Evolutionary conservation across 2,797 vertebrate species (phyloP).

Genomic region (Arnoldichthys spilopterus): DNA sequence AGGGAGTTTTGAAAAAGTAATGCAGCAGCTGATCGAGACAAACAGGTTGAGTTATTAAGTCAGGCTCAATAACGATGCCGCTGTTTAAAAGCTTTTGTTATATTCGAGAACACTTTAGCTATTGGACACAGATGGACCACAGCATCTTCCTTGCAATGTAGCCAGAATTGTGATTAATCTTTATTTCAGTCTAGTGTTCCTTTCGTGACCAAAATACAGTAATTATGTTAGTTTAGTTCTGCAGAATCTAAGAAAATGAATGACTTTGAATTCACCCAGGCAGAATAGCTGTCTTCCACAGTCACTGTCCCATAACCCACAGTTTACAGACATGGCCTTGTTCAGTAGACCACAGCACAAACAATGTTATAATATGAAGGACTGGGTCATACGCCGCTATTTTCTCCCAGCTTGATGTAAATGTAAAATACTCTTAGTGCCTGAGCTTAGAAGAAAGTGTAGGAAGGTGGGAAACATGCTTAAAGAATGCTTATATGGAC

Average conservation of each 20-base stretch:
- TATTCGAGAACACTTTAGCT: conserved; percentile 18
- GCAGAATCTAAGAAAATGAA: conserved; percentile 72
- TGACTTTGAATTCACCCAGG: conserved; percentile 65
- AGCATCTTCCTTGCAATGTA: conserved; percentile 34
- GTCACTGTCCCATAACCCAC: conserved; percentile 76
- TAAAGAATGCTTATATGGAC: conserved; percentile 9
- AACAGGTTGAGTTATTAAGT: conserved; percentile 7
- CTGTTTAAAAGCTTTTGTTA: conserved; percentile 33
- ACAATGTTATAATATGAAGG: conserved; percentile 30
- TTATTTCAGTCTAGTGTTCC: conserved; percentile 54
- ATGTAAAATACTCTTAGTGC: not conserved
- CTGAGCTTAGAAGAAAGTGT: not conserved
- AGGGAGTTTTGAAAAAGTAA: conserved; percentile 16
- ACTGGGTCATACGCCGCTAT: conserved; percentile 1
- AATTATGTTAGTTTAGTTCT: conserved; percentile 67
- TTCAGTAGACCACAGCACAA: conserved; percentile 36
- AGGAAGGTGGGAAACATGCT: not conserved
- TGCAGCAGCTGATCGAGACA: not conserved
- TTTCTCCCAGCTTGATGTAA: not conserved
- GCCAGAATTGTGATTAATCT: conserved; percentile 53
- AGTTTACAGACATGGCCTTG: conserved; percentile 45
- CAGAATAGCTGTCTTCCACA: conserved; percentile 67
- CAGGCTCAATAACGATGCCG: conserved; percentile 3
- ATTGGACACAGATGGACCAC: conserved; percentile 28
- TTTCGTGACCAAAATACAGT: conserved; percentile 58